Evolutionary conservation across 30 jellyfish, hydroid and myxozoan species (phyloP).

Genomic region (Chironex yamaguchii): DNA sequence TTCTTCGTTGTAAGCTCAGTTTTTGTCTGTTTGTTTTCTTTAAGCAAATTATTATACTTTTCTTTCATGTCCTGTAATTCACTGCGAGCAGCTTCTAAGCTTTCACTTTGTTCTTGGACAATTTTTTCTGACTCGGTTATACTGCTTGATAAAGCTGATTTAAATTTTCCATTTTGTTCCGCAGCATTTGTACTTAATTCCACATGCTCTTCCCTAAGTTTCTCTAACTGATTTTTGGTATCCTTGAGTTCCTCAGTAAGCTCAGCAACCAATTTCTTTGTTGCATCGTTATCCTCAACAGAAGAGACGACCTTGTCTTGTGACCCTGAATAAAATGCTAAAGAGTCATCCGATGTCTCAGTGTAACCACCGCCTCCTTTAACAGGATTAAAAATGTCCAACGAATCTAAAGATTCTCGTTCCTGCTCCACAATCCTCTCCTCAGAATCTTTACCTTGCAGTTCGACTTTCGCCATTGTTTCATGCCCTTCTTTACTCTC

Average conservation of each 20-base stretch:
- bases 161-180: neutral
- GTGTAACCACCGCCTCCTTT: neutral
- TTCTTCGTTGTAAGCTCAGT: neutral
- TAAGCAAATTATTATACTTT: conserved; percentile 29
- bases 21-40: neutral
- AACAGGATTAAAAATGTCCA: neutral
- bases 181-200: neutral
- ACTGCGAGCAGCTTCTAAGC: neutral
- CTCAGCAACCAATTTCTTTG: neutral
- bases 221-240: neutral
- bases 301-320: neutral
- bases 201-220: conserved; percentile 13
- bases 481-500: conserved; percentile 44
- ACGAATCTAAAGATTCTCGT: neutral
- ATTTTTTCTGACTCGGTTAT: neutral
- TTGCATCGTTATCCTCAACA: neutral
- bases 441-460: neutral
- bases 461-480: conserved; percentile 8
- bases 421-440: conserved; percentile 12
- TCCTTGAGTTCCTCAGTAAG: conserved; percentile 6
- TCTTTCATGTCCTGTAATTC: neutral
- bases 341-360: neutral
- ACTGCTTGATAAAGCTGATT: neutral
- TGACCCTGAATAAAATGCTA: neutral
- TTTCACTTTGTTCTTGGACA: neutral